Conservation (phyloP, 1,140 invertebrate genomes). For the Drosophila setifemur region DNA sequence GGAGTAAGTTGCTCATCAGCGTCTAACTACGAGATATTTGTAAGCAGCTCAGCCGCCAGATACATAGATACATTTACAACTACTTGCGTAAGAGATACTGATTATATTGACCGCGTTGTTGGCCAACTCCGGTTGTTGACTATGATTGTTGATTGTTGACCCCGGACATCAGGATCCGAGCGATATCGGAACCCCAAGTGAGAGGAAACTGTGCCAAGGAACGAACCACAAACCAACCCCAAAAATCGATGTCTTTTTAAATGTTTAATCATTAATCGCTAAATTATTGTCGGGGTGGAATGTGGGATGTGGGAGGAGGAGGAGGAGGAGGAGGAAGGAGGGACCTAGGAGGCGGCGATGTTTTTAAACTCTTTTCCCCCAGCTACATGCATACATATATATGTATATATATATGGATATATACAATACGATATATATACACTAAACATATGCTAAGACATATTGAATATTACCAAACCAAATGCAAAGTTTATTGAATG, state of each 20-base stretch:
- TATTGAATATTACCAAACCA: constrained; percentile 36
- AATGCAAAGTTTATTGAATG: constrained; percentile 45
- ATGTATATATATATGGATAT: constrained; percentile 33
- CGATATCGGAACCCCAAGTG: neutral
- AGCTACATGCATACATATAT: constrained; percentile 12
- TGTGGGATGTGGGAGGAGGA: too few species aligned
- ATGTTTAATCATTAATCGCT: constrained; percentile 30
- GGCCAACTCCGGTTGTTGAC: constrained; percentile 24
- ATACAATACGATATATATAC: constrained; percentile 21
- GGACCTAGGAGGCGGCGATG: too few species aligned
- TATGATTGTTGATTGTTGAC: constrained; percentile 10
- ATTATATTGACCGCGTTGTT: constrained; percentile 10
- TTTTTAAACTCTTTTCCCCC: constrained; percentile 20
- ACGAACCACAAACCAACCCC: neutral
- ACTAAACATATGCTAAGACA: constrained; percentile 44
- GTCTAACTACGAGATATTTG: neutral
- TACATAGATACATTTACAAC: constrained; percentile 3
- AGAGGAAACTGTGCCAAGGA: constrained; percentile 28
- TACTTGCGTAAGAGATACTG: constrained; percentile 3
- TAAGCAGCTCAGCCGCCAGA: neutral
- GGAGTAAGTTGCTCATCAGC: constrained; percentile 1
- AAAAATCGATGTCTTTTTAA: constrained; percentile 32
- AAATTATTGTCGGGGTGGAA: too few species aligned
- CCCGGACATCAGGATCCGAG: neutral
- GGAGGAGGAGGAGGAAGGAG: too few species aligned